Evolutionary conservation across 2,797 vertebrate species (phyloP).

Genomic region (Myotis findleyi): DNA sequence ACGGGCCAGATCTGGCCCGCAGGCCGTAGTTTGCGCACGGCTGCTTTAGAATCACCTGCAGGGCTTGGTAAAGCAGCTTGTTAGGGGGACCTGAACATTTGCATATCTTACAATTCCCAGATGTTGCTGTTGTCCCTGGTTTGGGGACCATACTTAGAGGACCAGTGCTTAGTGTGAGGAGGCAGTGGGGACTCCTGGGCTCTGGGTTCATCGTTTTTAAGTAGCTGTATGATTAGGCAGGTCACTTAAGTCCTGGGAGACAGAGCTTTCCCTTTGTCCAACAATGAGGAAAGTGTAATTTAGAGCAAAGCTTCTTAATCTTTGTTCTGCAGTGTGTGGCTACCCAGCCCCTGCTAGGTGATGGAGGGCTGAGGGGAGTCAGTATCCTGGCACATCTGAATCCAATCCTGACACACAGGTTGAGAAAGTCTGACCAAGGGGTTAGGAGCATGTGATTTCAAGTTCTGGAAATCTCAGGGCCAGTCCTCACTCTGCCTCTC

Average conservation of each 20-base stretch:
- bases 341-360: not conserved
- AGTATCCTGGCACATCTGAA: not conserved
- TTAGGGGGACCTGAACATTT: not conserved
- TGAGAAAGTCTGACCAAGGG: not conserved
- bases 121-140: not conserved
- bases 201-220: not conserved
- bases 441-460: not conserved
- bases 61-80: not conserved
- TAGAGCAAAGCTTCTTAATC: not conserved
- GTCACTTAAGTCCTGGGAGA: not conserved
- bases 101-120: not conserved
- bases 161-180: not conserved
- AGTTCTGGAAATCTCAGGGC: not conserved
- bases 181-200: not conserved
- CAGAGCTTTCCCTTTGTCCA: not conserved
- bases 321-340: not conserved
- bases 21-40: too few species aligned
- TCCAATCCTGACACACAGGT: too few species aligned
- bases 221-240: not conserved
- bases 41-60: not conserved
- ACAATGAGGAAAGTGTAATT: not conserved
- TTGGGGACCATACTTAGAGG: not conserved
- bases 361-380: not conserved
- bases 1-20: too few species aligned
- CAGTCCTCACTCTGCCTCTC: not conserved